These are phyloP conservation scores for Seira ritae DNA, from an alignment of 2,888 invertebrate species.

Conservation along the genomic window DNA sequence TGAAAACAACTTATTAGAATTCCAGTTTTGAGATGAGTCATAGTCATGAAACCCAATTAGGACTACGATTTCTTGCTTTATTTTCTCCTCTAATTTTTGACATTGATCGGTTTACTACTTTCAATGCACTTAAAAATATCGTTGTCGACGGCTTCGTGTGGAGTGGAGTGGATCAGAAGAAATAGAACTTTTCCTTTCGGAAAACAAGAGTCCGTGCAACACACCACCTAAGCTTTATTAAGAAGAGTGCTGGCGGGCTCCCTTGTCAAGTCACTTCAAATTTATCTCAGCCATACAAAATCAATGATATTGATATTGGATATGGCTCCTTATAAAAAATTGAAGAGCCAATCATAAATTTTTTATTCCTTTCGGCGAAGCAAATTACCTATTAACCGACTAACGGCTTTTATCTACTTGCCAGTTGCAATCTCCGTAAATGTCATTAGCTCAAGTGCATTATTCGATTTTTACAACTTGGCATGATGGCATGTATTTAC, in stretches of 20 bases:
- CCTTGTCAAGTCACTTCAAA: no score
- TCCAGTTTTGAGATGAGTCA: slow-evolving; percentile 10
- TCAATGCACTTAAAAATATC: slow-evolving; percentile 30
- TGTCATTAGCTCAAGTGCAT: no score
- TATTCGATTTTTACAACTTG: not conserved
- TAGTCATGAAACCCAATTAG: slow-evolving; percentile 54
- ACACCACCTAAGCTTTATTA: no score
- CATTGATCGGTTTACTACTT: slow-evolving; percentile 42
- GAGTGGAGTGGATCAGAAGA: not conserved
- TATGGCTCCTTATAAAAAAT: no score
- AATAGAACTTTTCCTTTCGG: slow-evolving; percentile 5
- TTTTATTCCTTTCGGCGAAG: not conserved
- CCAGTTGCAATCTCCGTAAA: no score
- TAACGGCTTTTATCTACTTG: not conserved
- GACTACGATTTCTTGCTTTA: slow-evolving; percentile 17
- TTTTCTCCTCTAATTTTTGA: slow-evolving; percentile 51
- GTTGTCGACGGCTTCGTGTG: not conserved
- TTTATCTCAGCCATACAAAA: no score
- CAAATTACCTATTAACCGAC: not conserved
- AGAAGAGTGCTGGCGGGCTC: no score
- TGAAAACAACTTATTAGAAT: not conserved
- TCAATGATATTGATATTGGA: no score
- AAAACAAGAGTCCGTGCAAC: not conserved
- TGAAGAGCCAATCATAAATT: no score
- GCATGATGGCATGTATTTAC: not conserved